Evolutionary conservation across 2,113 vertebrate species (phyloP).

Genomic region (Tachycineta bicolor): DNA sequence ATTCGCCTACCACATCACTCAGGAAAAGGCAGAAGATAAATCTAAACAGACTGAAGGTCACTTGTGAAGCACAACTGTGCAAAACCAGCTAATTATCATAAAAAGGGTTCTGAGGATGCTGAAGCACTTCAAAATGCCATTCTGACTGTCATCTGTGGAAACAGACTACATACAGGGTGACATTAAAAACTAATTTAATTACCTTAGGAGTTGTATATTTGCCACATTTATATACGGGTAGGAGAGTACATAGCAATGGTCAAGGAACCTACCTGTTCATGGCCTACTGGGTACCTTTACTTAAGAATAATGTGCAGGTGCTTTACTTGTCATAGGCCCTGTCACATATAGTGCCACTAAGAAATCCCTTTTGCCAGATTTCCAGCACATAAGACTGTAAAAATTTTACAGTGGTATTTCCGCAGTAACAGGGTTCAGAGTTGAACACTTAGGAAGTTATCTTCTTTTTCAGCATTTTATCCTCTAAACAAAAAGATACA

Average conservation of each 20-base stretch:
- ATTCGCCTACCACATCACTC: background rate
- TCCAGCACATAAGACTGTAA: rapidly evolving
- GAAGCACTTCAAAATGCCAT: background rate
- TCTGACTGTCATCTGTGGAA: background rate
- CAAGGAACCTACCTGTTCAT: background rate
- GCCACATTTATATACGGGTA: background rate
- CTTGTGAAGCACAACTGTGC: background rate
- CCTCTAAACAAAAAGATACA: background rate
- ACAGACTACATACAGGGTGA: background rate
- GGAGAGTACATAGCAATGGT: background rate
- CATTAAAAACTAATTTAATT: background rate
- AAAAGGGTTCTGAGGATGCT: background rate
- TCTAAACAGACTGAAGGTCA: background rate
- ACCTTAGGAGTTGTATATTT: background rate
- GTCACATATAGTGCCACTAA: background rate
- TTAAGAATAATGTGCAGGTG: background rate
- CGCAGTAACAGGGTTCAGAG: background rate
- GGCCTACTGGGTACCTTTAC: background rate
- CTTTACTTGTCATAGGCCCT: background rate
- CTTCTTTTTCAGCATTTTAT: background rate
- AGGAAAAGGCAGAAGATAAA: background rate
- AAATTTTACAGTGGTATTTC: background rate
- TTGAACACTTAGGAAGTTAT: background rate
- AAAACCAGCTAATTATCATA: background rate
- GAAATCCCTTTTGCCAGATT: background rate